A percentile compares a stretch with the other conserved stretches of the same genome.
phyloP scores from a whole-genome alignment of 2,888 invertebrate species.

The Hipparchia sbordonii region DNA sequence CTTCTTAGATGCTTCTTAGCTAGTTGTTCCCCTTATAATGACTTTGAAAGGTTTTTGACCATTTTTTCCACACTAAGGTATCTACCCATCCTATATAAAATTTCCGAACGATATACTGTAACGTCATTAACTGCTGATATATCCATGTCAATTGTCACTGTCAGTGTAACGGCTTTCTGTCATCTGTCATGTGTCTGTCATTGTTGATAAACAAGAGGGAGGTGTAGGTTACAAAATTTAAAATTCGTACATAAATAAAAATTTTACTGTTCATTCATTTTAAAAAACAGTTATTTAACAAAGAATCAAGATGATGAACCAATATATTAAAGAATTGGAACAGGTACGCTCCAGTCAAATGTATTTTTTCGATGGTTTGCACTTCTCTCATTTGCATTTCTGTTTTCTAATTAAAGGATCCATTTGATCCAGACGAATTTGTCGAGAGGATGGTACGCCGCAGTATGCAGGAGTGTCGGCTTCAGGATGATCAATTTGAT shows the following conservation, averaged over 20 bases:
- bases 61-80: too few species aligned
- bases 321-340: slow-evolving; percentile 93
- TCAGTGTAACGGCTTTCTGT: not conserved
- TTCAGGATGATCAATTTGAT: slow-evolving; percentile 87
- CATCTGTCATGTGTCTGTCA: not conserved
- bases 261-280: not conserved
- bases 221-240: not conserved
- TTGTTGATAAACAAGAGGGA: slow-evolving; percentile 11
- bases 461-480: slow-evolving; percentile 90
- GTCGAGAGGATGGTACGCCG: slow-evolving; percentile 98
- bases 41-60: too few species aligned
- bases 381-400: not conserved
- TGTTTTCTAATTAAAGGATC: slow-evolving; percentile 86
- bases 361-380: not conserved
- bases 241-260: not conserved
- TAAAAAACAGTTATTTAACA: not conserved
- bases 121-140: not conserved
- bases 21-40: too few species aligned
- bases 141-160: not conserved
- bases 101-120: not conserved
- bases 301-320: slow-evolving; percentile 89
- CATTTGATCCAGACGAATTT: slow-evolving; percentile 98
- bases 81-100: not conserved
- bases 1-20: too few species aligned
- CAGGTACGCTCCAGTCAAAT: slow-evolving; percentile 80